Percentiles rank a stretch among this genome's conserved stretches.
Conservation (phyloP, 2,113 vertebrate genomes). For the Grus americana region DNA sequence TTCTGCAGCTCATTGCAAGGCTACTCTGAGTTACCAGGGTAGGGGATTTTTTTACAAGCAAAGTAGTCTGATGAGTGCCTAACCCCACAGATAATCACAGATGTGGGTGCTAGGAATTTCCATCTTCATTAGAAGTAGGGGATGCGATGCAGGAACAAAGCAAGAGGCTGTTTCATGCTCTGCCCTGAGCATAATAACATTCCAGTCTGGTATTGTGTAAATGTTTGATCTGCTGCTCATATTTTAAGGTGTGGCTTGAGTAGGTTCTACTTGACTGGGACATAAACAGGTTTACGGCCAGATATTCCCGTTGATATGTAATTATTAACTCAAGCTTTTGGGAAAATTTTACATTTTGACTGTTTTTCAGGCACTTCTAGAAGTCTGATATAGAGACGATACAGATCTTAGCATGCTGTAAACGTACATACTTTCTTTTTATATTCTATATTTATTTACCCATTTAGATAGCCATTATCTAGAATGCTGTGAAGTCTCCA, state of each 20-base stretch:
- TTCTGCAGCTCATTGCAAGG: background rate
- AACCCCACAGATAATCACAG: background rate
- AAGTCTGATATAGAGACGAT: background rate
- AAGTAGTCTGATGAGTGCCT: background rate
- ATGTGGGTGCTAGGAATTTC: background rate
- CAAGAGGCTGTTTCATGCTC: background rate
- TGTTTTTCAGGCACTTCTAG: background rate
- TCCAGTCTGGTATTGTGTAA: background rate
- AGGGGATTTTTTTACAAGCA: background rate
- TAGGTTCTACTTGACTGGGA: background rate
- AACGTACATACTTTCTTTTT: background rate
- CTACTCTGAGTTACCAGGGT: background rate
- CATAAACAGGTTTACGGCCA: background rate
- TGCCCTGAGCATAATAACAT: background rate
- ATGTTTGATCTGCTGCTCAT: conserved; percentile 11
- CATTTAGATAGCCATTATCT: background rate
- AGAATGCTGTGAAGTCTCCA: background rate
- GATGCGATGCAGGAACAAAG: background rate
- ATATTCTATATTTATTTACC: background rate
- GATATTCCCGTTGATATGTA: background rate
- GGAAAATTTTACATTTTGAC: background rate
- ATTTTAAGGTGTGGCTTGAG: conserved; percentile 12
- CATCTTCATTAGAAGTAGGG: background rate
- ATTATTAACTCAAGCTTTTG: background rate
- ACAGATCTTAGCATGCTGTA: background rate